Conservation (phyloP, 2,113 vertebrate species). For the Microcebus jonahi region DNA sequence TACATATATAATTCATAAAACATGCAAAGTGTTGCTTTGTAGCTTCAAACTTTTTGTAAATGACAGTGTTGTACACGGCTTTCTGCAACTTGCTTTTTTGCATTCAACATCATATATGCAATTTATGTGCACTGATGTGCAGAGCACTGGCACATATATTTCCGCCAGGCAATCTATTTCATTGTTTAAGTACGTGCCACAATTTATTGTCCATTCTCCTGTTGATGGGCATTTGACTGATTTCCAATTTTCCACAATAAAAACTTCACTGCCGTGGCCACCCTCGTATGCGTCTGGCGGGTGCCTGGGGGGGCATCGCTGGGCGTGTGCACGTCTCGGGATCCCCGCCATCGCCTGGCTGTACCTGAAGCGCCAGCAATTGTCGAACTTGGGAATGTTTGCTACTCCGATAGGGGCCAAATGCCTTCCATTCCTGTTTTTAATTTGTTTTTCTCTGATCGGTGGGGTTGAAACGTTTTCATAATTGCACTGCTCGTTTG, state of each 20-base stretch:
- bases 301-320: neutral
- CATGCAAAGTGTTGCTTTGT: neutral
- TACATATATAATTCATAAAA: neutral
- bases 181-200: no score
- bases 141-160: neutral
- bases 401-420: neutral
- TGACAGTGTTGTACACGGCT: neutral
- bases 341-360: rapidly evolving
- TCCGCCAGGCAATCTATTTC: neutral
- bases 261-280: neutral
- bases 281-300: rapidly evolving
- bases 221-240: neutral
- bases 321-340: neutral
- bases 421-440: neutral
- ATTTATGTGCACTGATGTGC: neutral
- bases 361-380: neutral
- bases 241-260: neutral
- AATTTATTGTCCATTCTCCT: neutral
- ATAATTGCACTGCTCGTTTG: neutral
- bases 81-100: neutral
- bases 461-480: neutral
- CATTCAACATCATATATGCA: neutral
- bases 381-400: neutral
- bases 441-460: neutral
- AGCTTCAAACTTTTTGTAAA: conserved; percentile 1